Evolutionary conservation across 2,113 vertebrate species (phyloP).

Genomic region (Varanus salvator): DNA sequence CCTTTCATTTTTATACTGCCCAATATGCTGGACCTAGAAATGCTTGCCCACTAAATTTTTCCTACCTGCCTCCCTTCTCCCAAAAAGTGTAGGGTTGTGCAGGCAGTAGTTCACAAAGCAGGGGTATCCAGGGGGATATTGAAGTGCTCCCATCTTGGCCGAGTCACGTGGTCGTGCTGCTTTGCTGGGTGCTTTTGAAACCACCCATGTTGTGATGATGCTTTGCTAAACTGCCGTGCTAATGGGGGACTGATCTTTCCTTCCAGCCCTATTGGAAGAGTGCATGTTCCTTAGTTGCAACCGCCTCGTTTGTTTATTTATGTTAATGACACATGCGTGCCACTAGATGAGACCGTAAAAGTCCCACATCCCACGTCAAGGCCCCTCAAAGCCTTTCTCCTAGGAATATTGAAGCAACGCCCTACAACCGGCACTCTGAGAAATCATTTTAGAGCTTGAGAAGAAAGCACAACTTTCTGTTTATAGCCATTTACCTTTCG

Average conservation of each 20-base stretch:
- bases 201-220: slow-evolving; percentile 26
- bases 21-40: background rate
- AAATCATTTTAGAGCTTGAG: slow-evolving; percentile 42
- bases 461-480: slow-evolving; percentile 63
- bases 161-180: background rate
- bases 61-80: no score
- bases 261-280: slow-evolving; percentile 47
- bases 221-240: background rate
- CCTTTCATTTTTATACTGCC: no score
- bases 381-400: slow-evolving; percentile 38
- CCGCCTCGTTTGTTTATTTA: no score
- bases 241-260: slow-evolving; percentile 39
- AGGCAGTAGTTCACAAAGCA: background rate
- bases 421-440: slow-evolving; percentile 51
- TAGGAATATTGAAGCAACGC: slow-evolving; percentile 46
- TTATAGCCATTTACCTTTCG: slow-evolving; percentile 71
- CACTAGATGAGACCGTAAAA: slow-evolving; percentile 20
- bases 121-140: background rate
- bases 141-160: background rate
- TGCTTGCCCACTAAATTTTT: background rate
- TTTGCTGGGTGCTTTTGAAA: slow-evolving; percentile 1
- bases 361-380: slow-evolving; percentile 10
- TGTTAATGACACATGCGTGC: background rate
- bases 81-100: no score
- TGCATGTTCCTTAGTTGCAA: background rate